Base-by-base conservation (phyloP, 1,140 invertebrate genomes). In the Bradynema listronoti region DNA sequence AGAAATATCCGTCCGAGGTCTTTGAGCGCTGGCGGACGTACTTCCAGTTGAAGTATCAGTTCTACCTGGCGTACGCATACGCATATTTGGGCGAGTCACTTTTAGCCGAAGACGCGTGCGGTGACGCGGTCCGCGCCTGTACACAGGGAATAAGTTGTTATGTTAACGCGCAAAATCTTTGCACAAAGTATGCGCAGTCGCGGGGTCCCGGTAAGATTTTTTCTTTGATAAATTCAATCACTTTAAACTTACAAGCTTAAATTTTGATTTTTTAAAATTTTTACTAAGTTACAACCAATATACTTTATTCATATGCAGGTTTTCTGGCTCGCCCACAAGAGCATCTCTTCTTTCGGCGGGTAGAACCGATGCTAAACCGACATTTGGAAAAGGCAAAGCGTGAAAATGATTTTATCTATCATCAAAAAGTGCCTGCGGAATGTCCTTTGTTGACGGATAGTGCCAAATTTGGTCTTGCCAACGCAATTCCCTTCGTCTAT, bases 341-440 rank as follows among this genome's bases (percentile, higher is more conserved):
- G 59, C 86, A 86, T 77, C 69, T 82, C 33, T 87, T 87, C 75
- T 87, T 86, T 72, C 80, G 82, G 61, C 82, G 82, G 36, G 77
- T 86, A 14, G 81, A 81, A 22, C 84, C 84, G 25, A 73, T 84
- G 49, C 79, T 87, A 4, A 82, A 82, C 61, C 77, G 84, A 43
- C 85, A 83, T 7, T 75, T 86, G 45, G 85, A 87, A 56, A 87
- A 87, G 73, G 86, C 85, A 78, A 83, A 86, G 65, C 74, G 86
- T 63, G 86, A 87, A 79, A 87, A 87, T 80, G 83, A 84, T 62
- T 82, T 87, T 49, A 87, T 87, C 67, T 87, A 86, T 68, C 86
- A 87, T 71, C 83, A 87, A 68, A 84, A 83, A 71, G 79, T 86
- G 65, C 84, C 85, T 1, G 80, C 78, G 65, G 85, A 85, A 61